Base-by-base conservation (phyloP, 1,140 invertebrate species). In the Diuraphis noxia region DNA sequence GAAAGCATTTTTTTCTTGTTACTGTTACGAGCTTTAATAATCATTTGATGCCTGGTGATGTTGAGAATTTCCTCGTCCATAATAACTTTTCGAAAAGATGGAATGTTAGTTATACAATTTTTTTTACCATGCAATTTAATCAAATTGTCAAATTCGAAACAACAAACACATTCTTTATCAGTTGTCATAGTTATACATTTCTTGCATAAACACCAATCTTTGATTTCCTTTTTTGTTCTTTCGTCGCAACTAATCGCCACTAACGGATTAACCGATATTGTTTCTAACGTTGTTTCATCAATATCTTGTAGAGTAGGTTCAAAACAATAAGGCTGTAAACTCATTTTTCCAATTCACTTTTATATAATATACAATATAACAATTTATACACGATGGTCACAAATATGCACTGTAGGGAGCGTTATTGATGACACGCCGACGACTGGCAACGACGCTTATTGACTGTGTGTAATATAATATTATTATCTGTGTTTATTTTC, bases 51-150 rank as follows among this genome's bases (percentile, higher is more conserved):
- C 46, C 41, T 43, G 41, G 46, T 52, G 40, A 86, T 86, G 46
- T 43, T 86, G 41, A 86, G 84, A 46, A 86, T 46, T 86, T 86
- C 84, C 84, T 86, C 84, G 84, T 86, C 84, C 84, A 86, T 46
- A 86, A 86, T 46, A 34, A 86, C 41, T 52, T 52, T 86, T 34
- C 34, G 40, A 52, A 86, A 86, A 46, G 38, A 86, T 46, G 84
- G 41, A 38, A 36, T 88, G 43, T 49, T 46, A 87, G 43, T 87
- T 49, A 87, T 52, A 46, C 41, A 87, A 49, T 46, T 52, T 49
- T 21, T 49, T 46, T 87, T 52, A 49, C 21, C 43, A 46, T 87
- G 41, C 9, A 87, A n/a, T 87, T 46, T 87, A 52, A 5, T 46
- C 41, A 87, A 46, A 5, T 87, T 87, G n/a, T 87, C n/a, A n/a